Evolutionary conservation across 2,888 invertebrate genomes (phyloP).

Genomic region (Eudasyphora cyanicolor): DNA sequence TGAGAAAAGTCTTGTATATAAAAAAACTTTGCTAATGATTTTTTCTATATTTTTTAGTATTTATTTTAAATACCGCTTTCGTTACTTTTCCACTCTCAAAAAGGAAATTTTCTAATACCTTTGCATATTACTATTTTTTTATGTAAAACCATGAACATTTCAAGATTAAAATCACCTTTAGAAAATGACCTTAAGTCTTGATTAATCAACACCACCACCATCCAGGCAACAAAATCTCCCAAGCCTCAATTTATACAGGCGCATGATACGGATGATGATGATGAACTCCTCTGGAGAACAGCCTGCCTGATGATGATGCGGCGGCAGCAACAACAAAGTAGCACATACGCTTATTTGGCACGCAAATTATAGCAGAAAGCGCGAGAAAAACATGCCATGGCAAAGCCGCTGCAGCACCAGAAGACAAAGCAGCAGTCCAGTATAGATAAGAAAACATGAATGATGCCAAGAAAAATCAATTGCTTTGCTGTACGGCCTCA

Average conservation of each 20-base stretch:
- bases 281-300: conserved; percentile 6
- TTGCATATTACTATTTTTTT: no score
- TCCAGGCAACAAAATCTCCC: background rate
- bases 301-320: background rate
- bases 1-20: no score
- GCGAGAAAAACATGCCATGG: background rate
- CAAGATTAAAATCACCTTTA: conserved; percentile 56
- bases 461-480: conserved; percentile 51
- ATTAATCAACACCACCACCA: conserved; percentile 64
- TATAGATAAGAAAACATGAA: conserved; percentile 51
- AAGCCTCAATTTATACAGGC: conserved; percentile 3
- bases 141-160: background rate
- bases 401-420: background rate
- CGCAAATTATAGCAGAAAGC: conserved; percentile 55
- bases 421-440: conserved; percentile 15
- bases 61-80: no score
- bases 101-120: no score
- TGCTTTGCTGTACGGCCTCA: background rate
- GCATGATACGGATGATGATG: background rate
- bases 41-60: no score
- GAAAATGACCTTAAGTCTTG: conserved; percentile 59
- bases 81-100: no score
- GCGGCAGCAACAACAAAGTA: conserved; percentile 54
- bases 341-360: conserved; percentile 65
- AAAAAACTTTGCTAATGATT: no score